Percentiles rank a stretch among this genome's conserved stretches.
Evolutionary conservation across 2,113 vertebrate species (phyloP).

Genomic region (Odontesthes bonariensis): DNA sequence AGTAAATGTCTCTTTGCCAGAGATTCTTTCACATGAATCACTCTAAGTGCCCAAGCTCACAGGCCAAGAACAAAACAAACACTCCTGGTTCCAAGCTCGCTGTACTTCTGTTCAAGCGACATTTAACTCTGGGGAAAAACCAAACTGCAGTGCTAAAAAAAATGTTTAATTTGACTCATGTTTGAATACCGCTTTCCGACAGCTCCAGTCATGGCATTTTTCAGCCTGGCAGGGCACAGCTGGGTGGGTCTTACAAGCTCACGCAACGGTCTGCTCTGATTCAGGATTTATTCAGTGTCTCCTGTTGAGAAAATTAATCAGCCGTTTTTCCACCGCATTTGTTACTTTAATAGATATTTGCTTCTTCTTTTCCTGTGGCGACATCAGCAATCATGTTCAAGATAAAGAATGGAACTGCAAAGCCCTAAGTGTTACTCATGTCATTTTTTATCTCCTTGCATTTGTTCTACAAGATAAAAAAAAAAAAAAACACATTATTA

Average conservation of each 20-base stretch:
- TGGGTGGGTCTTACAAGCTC: conserved; percentile 52
- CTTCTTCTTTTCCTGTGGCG: not conserved
- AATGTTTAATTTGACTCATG: conserved; percentile 26
- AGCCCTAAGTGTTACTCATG: conserved; percentile 27
- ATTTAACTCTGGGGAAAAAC: conserved; percentile 48
- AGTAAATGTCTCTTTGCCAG: conserved; percentile 22
- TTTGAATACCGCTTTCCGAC: conserved; percentile 65
- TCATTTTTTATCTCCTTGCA: conserved; percentile 40
- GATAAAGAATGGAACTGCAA: conserved; percentile 24
- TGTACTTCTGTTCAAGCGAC: conserved; percentile 35
- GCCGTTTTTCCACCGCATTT: conserved; percentile 25
- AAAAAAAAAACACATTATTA: conserved; percentile 26
- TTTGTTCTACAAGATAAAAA: conserved; percentile 23
- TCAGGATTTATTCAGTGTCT: conserved; percentile 55
- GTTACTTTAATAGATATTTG: conserved; percentile 29
- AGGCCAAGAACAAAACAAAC: conserved; percentile 24
- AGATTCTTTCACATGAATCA: conserved; percentile 29
- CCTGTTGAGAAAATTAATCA: conserved; percentile 43
- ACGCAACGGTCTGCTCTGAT: conserved; percentile 36
- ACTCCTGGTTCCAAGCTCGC: conserved; percentile 40
- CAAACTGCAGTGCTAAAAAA: conserved; percentile 29
- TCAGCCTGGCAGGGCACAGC: conserved; percentile 68
- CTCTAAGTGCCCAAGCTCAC: conserved; percentile 37
- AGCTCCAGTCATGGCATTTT: conserved; percentile 57
- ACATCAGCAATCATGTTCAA: conserved; percentile 9